Conservation (phyloP, 2,113 vertebrate genomes). For the Atrichornis clamosus region DNA sequence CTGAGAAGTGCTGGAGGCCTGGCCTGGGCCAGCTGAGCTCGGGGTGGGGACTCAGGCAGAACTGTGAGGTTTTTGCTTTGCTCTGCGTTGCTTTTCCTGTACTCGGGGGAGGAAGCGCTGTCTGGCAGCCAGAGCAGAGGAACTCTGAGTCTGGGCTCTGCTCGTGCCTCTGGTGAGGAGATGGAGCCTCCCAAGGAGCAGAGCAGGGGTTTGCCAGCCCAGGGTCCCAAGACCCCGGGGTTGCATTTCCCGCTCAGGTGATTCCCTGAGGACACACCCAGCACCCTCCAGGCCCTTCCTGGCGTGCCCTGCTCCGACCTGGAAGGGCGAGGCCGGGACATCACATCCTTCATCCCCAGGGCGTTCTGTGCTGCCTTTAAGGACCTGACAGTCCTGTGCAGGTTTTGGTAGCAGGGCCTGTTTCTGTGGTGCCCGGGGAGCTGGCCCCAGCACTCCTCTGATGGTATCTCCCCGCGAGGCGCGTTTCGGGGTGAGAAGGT, state of each 20-base stretch:
- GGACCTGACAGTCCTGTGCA: background rate
- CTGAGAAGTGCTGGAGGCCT: background rate
- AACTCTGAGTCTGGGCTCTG: background rate
- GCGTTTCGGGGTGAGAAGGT: constrained; percentile 61
- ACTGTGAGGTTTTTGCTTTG: background rate
- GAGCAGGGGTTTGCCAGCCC: background rate
- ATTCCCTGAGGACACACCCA: fast-evolving
- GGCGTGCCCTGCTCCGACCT: background rate
- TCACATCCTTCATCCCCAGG: background rate
- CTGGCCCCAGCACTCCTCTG: constrained; percentile 34
- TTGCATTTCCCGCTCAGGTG: background rate
- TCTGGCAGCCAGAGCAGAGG: background rate
- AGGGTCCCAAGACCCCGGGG: background rate
- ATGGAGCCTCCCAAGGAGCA: background rate
- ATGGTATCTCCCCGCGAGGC: constrained; percentile 63
- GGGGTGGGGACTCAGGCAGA: background rate
- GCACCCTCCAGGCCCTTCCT: background rate
- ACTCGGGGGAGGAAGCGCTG: background rate
- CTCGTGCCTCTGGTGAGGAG: background rate
- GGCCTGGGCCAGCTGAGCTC: background rate
- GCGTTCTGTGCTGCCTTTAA: background rate
- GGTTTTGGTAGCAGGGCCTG: background rate
- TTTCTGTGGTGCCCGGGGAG: background rate
- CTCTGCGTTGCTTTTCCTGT: background rate
- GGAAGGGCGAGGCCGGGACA: background rate